A percentile compares a stretch with the other conserved stretches of the same genome.
Conservation (phyloP, 2,888 invertebrate genomes). For the Eustalomyia histrio region DNA sequence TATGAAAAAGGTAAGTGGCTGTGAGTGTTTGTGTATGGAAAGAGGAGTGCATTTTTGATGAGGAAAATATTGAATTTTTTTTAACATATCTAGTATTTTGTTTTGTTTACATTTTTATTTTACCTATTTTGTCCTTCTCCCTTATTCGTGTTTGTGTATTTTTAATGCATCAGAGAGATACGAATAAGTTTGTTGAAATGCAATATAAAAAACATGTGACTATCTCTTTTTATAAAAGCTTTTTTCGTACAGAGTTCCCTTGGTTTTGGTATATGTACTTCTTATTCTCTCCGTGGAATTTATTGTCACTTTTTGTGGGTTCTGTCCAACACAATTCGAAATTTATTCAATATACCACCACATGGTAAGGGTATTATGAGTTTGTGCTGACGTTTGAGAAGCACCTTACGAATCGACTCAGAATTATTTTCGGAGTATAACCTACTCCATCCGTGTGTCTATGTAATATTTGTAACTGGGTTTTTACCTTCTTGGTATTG, state of each 20-base stretch:
- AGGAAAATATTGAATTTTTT: constrained; percentile 7
- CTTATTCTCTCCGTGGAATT: no score
- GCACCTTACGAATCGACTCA: no score
- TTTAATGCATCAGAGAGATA: neutral
- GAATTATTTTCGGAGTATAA: no score
- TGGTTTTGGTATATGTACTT: no score
- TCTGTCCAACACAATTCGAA: no score
- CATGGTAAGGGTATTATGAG: no score
- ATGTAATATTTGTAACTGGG: no score
- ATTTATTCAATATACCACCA: no score
- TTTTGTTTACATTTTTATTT: constrained; percentile 20
- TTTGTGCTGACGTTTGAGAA: no score
- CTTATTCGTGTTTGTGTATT: neutral
- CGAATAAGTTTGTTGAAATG: neutral
- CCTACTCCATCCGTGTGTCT: no score
- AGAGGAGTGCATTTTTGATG: neutral
- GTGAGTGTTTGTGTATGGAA: neutral
- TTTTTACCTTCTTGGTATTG: no score
- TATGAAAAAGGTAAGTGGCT: constrained; percentile 85
- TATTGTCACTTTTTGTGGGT: no score
- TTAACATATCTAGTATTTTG: neutral
- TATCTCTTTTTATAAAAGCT: neutral
- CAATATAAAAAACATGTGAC: neutral
- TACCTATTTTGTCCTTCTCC: neutral
- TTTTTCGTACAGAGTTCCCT: neutral